Percentiles rank a stretch among this genome's conserved stretches.
phyloP scores from a whole-genome alignment of 2,888 invertebrate species.

The Thereva nobilitata region DNA sequence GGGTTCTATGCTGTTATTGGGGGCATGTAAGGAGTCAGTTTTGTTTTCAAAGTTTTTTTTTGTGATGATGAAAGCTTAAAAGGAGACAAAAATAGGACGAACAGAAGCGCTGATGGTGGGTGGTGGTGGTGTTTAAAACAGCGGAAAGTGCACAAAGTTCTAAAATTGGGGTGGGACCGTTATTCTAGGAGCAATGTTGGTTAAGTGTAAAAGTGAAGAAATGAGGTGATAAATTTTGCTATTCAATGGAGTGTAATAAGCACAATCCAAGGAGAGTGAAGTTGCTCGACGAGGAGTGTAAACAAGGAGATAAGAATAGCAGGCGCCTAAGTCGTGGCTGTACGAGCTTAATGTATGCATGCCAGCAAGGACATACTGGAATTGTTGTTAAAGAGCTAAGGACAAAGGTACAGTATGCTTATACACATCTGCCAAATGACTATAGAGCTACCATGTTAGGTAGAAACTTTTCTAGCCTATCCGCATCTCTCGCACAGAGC shows the following conservation, averaged over 20 bases:
- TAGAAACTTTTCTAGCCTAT: no score
- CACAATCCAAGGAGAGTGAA: slow-evolving; percentile 37
- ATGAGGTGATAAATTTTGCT: slow-evolving; percentile 38
- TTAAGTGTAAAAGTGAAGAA: slow-evolving; percentile 37
- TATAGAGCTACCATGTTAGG: no score
- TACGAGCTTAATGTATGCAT: slow-evolving; percentile 88
- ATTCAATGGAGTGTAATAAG: slow-evolving; percentile 41
- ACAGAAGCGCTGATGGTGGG: not conserved
- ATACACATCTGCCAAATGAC: not conserved
- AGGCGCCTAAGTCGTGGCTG: slow-evolving; percentile 68
- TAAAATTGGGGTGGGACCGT: slow-evolving; percentile 8
- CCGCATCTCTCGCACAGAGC: no score
- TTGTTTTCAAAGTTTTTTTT: slow-evolving; percentile 20
- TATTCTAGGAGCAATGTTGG: slow-evolving; percentile 27
- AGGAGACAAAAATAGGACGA: slow-evolving; percentile 1
- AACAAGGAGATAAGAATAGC: slow-evolving; percentile 27
- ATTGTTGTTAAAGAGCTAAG: slow-evolving; percentile 75
- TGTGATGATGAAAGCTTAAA: not conserved
- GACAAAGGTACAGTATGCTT: slow-evolving; percentile 65
- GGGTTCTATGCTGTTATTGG: not conserved
- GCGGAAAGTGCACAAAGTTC: not conserved
- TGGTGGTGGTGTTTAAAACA: not conserved
- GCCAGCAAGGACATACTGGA: slow-evolving; percentile 83
- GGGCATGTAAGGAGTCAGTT: slow-evolving; percentile 17
- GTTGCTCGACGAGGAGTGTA: slow-evolving; percentile 33